Evolutionary conservation across 2,113 vertebrate genomes (phyloP).

Genomic region (Gadus chalcogrammus): DNA sequence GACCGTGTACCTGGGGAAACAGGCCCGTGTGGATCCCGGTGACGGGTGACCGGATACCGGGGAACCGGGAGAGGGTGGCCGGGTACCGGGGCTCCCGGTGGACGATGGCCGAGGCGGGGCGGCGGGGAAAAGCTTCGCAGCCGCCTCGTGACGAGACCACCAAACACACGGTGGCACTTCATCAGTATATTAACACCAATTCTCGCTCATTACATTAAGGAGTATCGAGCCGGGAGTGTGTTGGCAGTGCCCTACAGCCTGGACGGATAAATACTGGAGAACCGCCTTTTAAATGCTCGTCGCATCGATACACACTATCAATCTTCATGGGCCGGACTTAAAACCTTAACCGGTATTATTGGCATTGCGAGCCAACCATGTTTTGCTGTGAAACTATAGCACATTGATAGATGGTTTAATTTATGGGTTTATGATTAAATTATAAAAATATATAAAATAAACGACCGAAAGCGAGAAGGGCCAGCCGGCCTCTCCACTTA

Average conservation of each 20-base stretch:
- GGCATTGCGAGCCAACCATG: no score
- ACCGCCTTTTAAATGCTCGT: constrained; percentile 37
- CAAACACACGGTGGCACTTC: constrained; percentile 72
- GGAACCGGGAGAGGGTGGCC: no score
- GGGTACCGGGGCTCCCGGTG: constrained; percentile 24
- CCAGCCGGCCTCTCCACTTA: no score
- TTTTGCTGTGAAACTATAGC: no score
- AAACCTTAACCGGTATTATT: background rate
- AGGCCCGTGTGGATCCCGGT: constrained; percentile 23
- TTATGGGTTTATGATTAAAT: no score
- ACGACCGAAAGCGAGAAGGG: no score
- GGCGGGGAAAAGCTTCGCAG: constrained; percentile 65
- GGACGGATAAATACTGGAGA: constrained; percentile 53
- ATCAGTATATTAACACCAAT: constrained; percentile 79
- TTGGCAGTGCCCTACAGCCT: constrained; percentile 63
- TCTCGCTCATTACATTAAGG: constrained; percentile 77
- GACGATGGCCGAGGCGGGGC: constrained; percentile 46
- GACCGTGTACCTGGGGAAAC: no score
- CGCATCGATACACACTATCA: constrained; percentile 44
- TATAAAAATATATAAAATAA: no score
- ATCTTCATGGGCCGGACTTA: constrained; percentile 55
- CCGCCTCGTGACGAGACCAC: constrained; percentile 55
- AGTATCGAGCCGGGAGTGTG: constrained; percentile 72
- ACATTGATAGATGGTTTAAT: no score
- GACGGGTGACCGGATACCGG: constrained; percentile 47